phyloP scores from a whole-genome alignment of 1,140 invertebrate species.

The Diorhabda carinulata region DNA sequence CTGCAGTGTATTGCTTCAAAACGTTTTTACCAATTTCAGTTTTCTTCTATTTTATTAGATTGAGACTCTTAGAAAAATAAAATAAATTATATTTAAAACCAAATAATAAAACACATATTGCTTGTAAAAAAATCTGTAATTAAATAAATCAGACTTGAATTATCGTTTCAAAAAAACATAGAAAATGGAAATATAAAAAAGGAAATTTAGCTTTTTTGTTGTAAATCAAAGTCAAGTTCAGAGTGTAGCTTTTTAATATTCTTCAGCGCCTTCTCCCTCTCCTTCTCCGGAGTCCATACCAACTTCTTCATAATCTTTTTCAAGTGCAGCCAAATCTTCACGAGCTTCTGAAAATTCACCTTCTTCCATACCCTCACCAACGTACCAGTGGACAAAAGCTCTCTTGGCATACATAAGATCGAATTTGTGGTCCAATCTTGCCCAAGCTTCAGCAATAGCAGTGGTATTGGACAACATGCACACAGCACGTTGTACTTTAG shows the following conservation, averaged over 20 bases:
- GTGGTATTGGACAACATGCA: slow-evolving; percentile 67
- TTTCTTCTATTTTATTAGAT: no score
- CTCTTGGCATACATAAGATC: slow-evolving; percentile 77
- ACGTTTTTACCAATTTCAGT: no score
- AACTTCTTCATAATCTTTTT: slow-evolving; percentile 71
- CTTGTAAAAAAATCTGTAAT: slow-evolving; percentile 17
- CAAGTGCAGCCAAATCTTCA: slow-evolving; percentile 76
- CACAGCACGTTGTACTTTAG: slow-evolving; percentile 60
- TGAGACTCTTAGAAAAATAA: background rate
- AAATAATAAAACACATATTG: slow-evolving; percentile 18
- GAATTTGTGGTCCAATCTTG: slow-evolving; percentile 74
- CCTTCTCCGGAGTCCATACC: slow-evolving; percentile 41
- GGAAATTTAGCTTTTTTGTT: slow-evolving; percentile 9
- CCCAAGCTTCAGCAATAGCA: slow-evolving; percentile 66
- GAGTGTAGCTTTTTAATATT: slow-evolving; percentile 31
- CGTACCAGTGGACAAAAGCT: slow-evolving; percentile 75
- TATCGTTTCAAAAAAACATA: slow-evolving; percentile 2
- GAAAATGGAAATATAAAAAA: slow-evolving; percentile 6
- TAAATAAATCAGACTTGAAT: slow-evolving; percentile 21
- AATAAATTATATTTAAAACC: slow-evolving; percentile 3
- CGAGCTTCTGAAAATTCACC: slow-evolving; percentile 81
- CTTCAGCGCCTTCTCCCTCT: slow-evolving; percentile 44
- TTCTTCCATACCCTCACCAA: slow-evolving; percentile 74
- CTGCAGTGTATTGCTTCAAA: no score
- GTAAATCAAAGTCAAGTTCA: slow-evolving; percentile 3